Percentiles rank a stretch among this genome's conserved stretches.
These are phyloP conservation scores for Melitaea athalia DNA, from an alignment of 2,888 invertebrate genomes.

Conservation along the genomic window DNA sequence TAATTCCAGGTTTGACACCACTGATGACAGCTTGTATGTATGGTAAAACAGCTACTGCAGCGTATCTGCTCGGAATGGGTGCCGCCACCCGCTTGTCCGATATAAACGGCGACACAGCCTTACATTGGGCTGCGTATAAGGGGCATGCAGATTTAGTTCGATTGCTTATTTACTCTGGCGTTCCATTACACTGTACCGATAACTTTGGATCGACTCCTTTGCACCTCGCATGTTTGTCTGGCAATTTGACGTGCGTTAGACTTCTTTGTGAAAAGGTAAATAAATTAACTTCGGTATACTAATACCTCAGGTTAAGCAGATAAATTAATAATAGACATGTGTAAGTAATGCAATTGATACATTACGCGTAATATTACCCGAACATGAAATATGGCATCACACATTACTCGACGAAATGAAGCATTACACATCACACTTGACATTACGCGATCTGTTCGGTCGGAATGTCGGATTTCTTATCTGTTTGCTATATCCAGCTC, in stretches of 20 bases:
- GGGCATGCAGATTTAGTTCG: conserved; percentile 94
- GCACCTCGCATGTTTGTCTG: conserved; percentile 94
- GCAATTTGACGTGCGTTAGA: conserved; percentile 92
- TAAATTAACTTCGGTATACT: not conserved
- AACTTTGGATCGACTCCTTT: conserved; percentile 96
- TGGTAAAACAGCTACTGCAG: conserved; percentile 94
- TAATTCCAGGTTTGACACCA: conserved; percentile 86
- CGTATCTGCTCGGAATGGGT: conserved; percentile 94
- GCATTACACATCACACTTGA: no score
- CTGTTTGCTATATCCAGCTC: no score
- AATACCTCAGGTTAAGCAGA: no score
- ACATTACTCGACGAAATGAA: no score
- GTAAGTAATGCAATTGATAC: no score
- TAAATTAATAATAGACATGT: no score
- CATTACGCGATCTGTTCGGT: no score
- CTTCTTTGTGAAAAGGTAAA: conserved; percentile 92
- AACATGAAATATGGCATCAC: no score
- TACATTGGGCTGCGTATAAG: conserved; percentile 97
- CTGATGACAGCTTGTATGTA: conserved; percentile 97
- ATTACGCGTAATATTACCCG: no score
- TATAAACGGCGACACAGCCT: conserved; percentile 95
- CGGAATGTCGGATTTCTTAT: no score
- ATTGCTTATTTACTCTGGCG: conserved; percentile 94
- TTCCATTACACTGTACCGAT: conserved; percentile 93
- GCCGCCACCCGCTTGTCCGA: conserved; percentile 93